A percentile compares a stretch with the other conserved stretches of the same genome.
These are phyloP conservation scores for Onthophagus sagittarius DNA, from an alignment of 2,888 invertebrate genomes.

Conservation along the genomic window DNA sequence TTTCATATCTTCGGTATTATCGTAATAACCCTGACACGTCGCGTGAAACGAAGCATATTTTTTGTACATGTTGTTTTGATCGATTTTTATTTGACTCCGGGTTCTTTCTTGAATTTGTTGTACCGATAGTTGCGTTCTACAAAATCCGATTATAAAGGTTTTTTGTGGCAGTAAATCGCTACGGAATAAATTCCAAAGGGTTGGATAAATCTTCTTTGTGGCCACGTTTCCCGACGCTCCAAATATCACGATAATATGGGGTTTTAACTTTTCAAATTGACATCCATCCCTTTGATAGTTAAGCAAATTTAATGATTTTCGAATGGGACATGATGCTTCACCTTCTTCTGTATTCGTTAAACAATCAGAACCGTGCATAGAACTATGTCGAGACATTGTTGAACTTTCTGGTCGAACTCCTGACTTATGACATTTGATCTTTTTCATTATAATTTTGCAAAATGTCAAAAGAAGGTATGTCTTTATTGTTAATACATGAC, in stretches of 20 bases:
- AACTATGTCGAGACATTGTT: background rate
- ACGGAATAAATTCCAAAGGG: conserved; percentile 88
- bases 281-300: background rate
- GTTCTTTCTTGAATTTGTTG: background rate
- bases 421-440: too few relatives aligned
- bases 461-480: too few relatives aligned
- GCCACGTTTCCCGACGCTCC: conserved; percentile 89
- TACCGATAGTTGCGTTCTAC: conserved; percentile 50
- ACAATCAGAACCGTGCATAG: background rate
- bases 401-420: too few relatives aligned
- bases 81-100: background rate
- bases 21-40: conserved; percentile 66
- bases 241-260: conserved; percentile 67
- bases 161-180: conserved; percentile 80
- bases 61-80: background rate
- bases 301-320: background rate
- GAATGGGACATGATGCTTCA: background rate
- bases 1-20: conserved; percentile 68
- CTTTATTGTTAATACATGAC: too few relatives aligned
- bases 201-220: conserved; percentile 95
- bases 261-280: conserved; percentile 35
- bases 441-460: too few relatives aligned
- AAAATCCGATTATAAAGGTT: conserved; percentile 85
- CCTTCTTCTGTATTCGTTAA: background rate
- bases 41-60: background rate